These are phyloP conservation scores for Epirrhoe tristata DNA, from an alignment of 2,888 invertebrate genomes.

Conservation along the genomic window DNA sequence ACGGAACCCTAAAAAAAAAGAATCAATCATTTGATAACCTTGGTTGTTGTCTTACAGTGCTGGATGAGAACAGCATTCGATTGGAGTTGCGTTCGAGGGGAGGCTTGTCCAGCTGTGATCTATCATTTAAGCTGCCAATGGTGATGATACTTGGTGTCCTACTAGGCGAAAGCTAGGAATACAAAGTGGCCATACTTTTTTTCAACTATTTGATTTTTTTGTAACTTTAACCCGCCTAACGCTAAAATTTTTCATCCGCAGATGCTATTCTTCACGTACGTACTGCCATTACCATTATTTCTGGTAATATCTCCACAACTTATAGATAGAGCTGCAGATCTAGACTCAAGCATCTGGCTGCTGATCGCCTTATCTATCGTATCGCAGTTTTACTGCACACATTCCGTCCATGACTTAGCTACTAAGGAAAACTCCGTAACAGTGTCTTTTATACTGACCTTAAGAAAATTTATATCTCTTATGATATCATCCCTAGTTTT, in stretches of 20 bases:
- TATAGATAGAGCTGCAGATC: slow-evolving; percentile 48
- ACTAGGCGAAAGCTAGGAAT: too few species aligned
- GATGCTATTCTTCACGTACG: slow-evolving; percentile 79
- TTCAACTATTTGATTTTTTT: too few species aligned
- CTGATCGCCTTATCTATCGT: slow-evolving; percentile 64
- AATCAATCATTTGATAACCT: too few species aligned
- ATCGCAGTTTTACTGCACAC: slow-evolving; percentile 72
- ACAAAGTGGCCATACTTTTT: too few species aligned
- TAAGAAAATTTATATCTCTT: slow-evolving; percentile 75
- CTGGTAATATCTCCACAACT: slow-evolving; percentile 65
- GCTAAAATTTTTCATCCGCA: slow-evolving; percentile 53
- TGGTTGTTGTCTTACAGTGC: too few species aligned
- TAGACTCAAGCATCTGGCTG: slow-evolving; percentile 62
- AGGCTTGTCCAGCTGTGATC: too few species aligned
- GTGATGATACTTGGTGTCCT: too few species aligned
- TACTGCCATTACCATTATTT: slow-evolving; percentile 72
- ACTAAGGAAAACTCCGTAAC: slow-evolving; percentile 74
- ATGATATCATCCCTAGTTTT: slow-evolving; percentile 74
- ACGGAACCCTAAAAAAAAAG: too few species aligned
- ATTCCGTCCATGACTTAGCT: slow-evolving; percentile 73
- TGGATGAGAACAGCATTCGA: too few species aligned
- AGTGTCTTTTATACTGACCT: slow-evolving; percentile 74
- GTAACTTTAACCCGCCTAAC: too few species aligned
- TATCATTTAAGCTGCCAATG: too few species aligned
- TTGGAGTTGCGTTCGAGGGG: too few species aligned